phyloP scores from a whole-genome alignment of 2,797 vertebrate species.

The Dendrocincla tyrannina region DNA sequence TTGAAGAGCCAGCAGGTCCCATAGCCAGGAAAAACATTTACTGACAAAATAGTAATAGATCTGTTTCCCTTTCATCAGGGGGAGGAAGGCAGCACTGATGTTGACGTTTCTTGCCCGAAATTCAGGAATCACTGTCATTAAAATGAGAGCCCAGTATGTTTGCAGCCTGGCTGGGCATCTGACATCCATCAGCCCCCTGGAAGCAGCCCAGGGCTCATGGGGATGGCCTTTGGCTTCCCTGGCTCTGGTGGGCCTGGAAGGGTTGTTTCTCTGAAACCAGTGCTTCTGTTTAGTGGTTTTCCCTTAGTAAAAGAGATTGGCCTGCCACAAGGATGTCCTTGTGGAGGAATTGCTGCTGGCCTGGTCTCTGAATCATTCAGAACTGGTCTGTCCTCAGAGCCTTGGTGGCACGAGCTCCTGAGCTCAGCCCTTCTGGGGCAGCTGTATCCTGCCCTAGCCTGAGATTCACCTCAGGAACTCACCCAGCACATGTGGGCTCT shows the following conservation, averaged over 20 bases:
- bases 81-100: not conserved
- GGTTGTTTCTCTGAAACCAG: not conserved
- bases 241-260: not conserved
- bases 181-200: not conserved
- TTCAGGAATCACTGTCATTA: not conserved
- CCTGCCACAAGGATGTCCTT: not conserved
- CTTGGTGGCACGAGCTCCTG: not conserved
- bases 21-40: conserved; percentile 56
- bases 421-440: not conserved
- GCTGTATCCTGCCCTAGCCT: not conserved
- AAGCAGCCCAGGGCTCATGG: not conserved
- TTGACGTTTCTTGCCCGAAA: not conserved
- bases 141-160: not conserved
- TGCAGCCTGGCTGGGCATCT: not conserved
- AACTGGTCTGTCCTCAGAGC: not conserved
- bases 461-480: not conserved
- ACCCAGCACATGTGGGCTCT: not conserved
- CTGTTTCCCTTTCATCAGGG: conserved; percentile 39
- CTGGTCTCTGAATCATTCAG: not conserved
- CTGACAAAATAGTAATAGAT: conserved; percentile 52
- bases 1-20: not conserved
- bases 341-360: not conserved
- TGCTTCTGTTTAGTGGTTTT: conserved; percentile 41
- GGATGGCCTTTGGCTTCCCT: not conserved
- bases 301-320: not conserved